phyloP scores from a whole-genome alignment of 30 jellyfish, hydroid and myxozoan genomes.

The Chironex yamaguchii region DNA sequence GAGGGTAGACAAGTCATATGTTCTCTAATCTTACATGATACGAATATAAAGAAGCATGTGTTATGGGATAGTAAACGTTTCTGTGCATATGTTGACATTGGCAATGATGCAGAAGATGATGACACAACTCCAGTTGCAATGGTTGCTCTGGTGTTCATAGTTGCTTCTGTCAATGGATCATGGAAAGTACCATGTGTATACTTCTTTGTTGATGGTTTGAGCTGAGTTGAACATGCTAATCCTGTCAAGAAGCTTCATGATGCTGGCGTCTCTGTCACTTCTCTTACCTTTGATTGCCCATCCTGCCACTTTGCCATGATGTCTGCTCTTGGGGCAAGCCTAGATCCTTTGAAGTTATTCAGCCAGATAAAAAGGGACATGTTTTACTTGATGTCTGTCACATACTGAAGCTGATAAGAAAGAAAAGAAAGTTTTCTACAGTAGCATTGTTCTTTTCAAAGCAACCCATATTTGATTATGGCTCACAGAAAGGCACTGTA shows the following conservation, averaged over 20 bases:
- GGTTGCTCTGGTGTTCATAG: constrained; percentile 61
- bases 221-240: constrained; percentile 62
- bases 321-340: constrained; percentile 53
- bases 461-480: too few relatives aligned
- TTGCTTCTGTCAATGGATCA: constrained; percentile 29
- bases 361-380: too few relatives aligned
- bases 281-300: constrained; percentile 65
- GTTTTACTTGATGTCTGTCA: too few relatives aligned
- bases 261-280: constrained; percentile 7
- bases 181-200: constrained; percentile 68
- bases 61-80: constrained; percentile 44
- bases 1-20: constrained; percentile 4
- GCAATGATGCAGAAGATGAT: constrained; percentile 54
- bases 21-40: constrained; percentile 31
- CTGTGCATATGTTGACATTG: constrained; percentile 53
- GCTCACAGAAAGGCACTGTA: too few relatives aligned
- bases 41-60: constrained; percentile 49
- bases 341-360: too few relatives aligned
- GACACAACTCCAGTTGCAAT: constrained; percentile 48
- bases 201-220: constrained; percentile 59
- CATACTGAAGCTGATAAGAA: too few relatives aligned
- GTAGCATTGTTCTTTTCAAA: too few relatives aligned
- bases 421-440: too few relatives aligned
- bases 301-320: constrained; percentile 57
- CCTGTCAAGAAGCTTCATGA: constrained; percentile 37